Evolutionary conservation across 2,797 vertebrate species (phyloP).

Genomic region (Natrix natrix): DNA sequence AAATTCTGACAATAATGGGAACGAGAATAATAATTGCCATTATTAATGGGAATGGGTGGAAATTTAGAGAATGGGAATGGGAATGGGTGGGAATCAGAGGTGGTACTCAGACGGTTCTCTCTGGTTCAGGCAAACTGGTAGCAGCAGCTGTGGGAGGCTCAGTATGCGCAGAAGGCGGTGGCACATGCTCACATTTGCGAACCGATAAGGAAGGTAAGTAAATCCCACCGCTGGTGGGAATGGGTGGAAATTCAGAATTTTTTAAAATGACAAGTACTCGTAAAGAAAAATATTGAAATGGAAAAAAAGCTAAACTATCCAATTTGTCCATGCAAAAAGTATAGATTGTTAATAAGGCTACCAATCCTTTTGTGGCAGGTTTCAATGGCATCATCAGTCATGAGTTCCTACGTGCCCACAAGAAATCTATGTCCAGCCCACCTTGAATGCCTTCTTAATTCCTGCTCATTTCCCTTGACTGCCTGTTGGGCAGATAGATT

Average conservation of each 20-base stretch:
- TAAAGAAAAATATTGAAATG: background rate
- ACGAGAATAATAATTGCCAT: background rate
- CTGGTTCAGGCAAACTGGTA: too few relatives aligned
- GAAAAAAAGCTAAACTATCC: background rate
- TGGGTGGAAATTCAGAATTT: background rate
- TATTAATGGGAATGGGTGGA: background rate
- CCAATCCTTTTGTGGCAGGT: background rate
- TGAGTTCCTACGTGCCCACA: background rate
- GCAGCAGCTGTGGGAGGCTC: too few relatives aligned
- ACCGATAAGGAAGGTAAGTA: too few relatives aligned
- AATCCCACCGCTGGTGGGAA: too few relatives aligned
- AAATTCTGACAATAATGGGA: too few relatives aligned
- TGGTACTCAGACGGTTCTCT: too few relatives aligned
- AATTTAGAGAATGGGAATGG: too few relatives aligned
- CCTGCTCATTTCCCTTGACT: too few relatives aligned
- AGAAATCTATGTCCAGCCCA: background rate
- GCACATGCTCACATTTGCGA: too few relatives aligned
- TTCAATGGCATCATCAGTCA: background rate
- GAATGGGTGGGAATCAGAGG: background rate
- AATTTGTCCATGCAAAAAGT: background rate
- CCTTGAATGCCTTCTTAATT: background rate
- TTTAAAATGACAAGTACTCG: background rate
- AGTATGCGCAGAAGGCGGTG: too few relatives aligned
- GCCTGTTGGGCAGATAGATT: too few relatives aligned
- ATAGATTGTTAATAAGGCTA: background rate